Evolutionary conservation across 1,140 invertebrate species (phyloP).

Genomic region (Neodiprion virginianus): DNA sequence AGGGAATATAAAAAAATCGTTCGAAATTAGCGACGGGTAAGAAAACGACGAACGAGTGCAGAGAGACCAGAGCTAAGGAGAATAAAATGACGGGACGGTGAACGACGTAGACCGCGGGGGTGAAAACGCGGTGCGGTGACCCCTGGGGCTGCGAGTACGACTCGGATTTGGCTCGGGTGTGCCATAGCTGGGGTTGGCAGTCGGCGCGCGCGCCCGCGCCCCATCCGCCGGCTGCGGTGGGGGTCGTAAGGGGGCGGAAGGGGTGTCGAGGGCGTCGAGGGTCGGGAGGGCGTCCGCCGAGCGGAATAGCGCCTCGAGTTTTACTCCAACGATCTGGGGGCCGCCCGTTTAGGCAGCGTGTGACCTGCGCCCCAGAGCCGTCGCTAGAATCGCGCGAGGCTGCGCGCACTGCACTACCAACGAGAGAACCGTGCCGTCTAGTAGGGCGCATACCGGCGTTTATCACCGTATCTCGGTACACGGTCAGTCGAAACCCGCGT

Average conservation of each 20-base stretch:
- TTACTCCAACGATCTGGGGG: conserved; percentile 61
- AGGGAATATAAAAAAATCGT: too few relatives aligned
- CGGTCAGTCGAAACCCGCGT: too few relatives aligned
- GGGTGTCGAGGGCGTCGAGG: conserved; percentile 18
- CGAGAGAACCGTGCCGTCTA: neutral
- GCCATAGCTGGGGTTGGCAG: neutral
- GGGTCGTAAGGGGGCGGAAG: conserved; percentile 18
- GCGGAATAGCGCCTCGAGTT: conserved; percentile 55
- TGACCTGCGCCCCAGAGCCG: conserved; percentile 57
- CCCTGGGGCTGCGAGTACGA: neutral
- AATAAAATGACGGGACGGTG: too few relatives aligned
- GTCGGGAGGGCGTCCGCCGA: conserved; percentile 55
- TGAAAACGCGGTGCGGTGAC: neutral
- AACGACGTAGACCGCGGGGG: neutral
- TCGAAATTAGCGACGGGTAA: too few relatives aligned
- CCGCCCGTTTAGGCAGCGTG: conserved; percentile 52
- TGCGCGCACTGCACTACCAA: neutral
- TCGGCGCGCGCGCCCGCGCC: conserved; percentile 25
- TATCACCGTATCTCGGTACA: neutral
- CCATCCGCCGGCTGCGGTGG: conserved; percentile 18
- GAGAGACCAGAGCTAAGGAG: too few relatives aligned
- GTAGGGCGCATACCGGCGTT: neutral
- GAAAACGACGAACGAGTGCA: too few relatives aligned
- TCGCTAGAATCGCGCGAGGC: conserved; percentile 26
- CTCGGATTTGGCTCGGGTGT: neutral